Evolutionary conservation across 92 coral and sea anemone genomes (phyloP).

Genomic region (Chrysogorgia sp.): DNA sequence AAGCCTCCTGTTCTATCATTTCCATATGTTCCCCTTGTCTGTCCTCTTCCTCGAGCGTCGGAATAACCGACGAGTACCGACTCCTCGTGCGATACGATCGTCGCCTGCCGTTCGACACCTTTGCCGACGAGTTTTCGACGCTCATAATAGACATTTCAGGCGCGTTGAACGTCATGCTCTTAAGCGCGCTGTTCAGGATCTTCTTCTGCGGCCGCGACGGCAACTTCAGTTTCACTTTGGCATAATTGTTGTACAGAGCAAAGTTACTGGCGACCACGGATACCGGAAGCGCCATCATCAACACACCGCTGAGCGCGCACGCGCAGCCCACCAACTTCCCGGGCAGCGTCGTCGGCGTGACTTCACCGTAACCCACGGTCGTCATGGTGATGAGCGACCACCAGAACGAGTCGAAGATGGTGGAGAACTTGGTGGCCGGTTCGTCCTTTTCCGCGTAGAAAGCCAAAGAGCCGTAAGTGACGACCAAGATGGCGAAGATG

Average conservation of each 20-base stretch:
- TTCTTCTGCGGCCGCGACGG: slow-evolving; percentile 84
- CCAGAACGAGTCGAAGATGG: slow-evolving; percentile 96
- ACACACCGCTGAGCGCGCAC: slow-evolving; percentile 93
- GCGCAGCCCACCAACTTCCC: slow-evolving; percentile 91
- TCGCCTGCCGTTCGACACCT: slow-evolving; percentile 69
- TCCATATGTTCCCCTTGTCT: slow-evolving; percentile 4
- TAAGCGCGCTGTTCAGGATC: slow-evolving; percentile 81
- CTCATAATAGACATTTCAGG: slow-evolving; percentile 63
- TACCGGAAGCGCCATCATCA: slow-evolving; percentile 98
- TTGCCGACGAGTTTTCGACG: slow-evolving; percentile 52
- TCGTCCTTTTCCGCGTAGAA: slow-evolving; percentile 84
- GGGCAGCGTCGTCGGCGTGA: slow-evolving; percentile 81
- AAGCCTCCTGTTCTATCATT: neutral
- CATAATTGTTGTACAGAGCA: slow-evolving; percentile 90
- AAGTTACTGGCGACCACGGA: slow-evolving; percentile 99
- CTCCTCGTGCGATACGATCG: slow-evolving; percentile 58
- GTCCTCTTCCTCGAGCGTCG: slow-evolving; percentile 55
- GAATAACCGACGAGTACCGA: slow-evolving; percentile 74
- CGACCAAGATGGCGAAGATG: slow-evolving; percentile 78
- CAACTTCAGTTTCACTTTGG: slow-evolving; percentile 92
- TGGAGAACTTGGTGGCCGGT: slow-evolving; percentile 67
- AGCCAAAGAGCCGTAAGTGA: slow-evolving; percentile 89
- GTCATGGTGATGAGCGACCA: slow-evolving; percentile 99
- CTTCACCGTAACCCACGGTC: slow-evolving; percentile 97
- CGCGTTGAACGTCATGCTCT: slow-evolving; percentile 81